Evolutionary conservation across 2,888 invertebrate genomes (phyloP), one percentile per base, ranked within the genome.

Genomic region (Chrysomela aeneicollis): DNA sequence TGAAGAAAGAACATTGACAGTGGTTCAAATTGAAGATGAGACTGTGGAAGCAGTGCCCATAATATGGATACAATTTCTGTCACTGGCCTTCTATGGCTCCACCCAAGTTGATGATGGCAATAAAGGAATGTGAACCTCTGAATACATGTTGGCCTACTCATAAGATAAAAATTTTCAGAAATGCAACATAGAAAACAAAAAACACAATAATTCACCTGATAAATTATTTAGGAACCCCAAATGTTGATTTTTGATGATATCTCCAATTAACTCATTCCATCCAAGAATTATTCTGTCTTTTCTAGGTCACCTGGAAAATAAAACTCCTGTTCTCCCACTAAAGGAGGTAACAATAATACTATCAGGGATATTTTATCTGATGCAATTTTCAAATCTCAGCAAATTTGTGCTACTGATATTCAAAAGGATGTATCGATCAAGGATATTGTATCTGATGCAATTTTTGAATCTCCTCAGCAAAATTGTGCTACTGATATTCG

Each of bases 81-180:
- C 58, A 58, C 46, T 57, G 57, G 57, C 57, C 57, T 12, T 37
- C 42, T 10, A 22, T 57, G 21, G 42, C 57, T 21, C 21, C 19
- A 19, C 22, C 19, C 21, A 57, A 57, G 26, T 57, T 57, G 15
- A 46, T 46, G 42, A 57, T 42, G 37, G 57, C 46, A 19, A 57
- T 57, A 46, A 46, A 22, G 42, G 46, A 57, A 46, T n/a, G 21
- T 57, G 57, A 57, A 22, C 57, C 57, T 18, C 17, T 54, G 3
- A 54, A 54, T 35, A 54, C 54, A 15, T 42, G 42, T 42, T 51
- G 51, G 51, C 51, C 26, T 51, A 51, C 51, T 51, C 58, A 58
- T 49, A 47, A 15, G 17, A 32, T 58, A 1, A 49, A 58, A 49
- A 30, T 49, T 12, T 58, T 58, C 26, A 42, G 58, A 49, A 58